Percentiles rank a stretch among this genome's conserved stretches.
Conservation (phyloP, 2,113 vertebrate genomes). For the Rhinoderma darwinii region DNA sequence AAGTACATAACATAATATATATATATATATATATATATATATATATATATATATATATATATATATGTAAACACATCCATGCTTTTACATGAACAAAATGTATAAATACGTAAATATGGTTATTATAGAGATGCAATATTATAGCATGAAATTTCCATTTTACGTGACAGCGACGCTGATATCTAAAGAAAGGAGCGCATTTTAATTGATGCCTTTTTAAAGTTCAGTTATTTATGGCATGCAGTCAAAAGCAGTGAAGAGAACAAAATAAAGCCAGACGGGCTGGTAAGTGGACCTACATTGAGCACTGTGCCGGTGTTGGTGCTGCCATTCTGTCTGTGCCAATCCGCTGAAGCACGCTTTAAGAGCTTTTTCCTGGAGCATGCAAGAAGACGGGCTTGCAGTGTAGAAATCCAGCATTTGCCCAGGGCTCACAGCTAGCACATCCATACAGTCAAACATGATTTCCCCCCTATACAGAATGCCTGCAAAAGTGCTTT, state of each 20-base stretch:
- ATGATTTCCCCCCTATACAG: slow-evolving; percentile 80
- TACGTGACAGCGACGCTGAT: not conserved
- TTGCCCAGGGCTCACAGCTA: slow-evolving; percentile 86
- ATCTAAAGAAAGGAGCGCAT: not conserved
- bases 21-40: not conserved
- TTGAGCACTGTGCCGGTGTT: slow-evolving; percentile 90
- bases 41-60: not conserved
- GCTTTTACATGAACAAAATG: not conserved
- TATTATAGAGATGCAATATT: not conserved
- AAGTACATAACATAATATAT: not conserved
- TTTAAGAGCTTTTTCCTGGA: slow-evolving; percentile 91
- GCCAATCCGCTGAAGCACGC: slow-evolving; percentile 90
- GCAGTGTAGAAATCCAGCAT: slow-evolving; percentile 89
- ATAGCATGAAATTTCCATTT: not conserved
- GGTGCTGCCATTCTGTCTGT: slow-evolving; percentile 91
- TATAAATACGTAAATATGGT: not conserved
- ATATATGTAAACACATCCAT: not conserved
- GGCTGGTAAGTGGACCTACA: slow-evolving; percentile 84
- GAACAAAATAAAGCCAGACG: slow-evolving; percentile 38
- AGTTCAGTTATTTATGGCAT: slow-evolving; percentile 66
- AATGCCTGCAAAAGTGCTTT: slow-evolving; percentile 78
- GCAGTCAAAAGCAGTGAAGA: slow-evolving; percentile 64
- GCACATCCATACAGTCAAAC: slow-evolving; percentile 96
- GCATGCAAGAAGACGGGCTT: slow-evolving; percentile 90
- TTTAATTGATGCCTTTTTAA: not conserved